Evolutionary conservation across 2,888 invertebrate genomes (phyloP).

Genomic region (Eulithis testata): DNA sequence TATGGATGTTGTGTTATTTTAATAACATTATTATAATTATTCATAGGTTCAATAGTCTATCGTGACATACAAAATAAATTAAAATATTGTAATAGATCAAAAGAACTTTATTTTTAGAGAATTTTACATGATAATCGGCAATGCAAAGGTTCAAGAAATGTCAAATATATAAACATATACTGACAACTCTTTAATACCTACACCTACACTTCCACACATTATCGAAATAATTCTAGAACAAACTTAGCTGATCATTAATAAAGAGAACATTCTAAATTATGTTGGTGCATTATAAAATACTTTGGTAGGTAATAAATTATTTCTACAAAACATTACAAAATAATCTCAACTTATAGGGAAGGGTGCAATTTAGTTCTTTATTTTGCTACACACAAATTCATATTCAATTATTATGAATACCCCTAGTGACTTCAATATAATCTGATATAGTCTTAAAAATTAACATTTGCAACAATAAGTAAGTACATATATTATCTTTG

Average conservation of each 20-base stretch:
- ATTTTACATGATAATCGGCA: constrained; percentile 84
- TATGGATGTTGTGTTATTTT: neutral
- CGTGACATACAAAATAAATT: constrained; percentile 22
- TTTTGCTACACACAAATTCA: constrained; percentile 60
- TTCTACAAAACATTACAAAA: constrained; percentile 63
- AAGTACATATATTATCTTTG: constrained; percentile 35
- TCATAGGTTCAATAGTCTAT: neutral
- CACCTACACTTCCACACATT: constrained; percentile 73
- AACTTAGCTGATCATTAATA: constrained; percentile 71
- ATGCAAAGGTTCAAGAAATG: constrained; percentile 82
- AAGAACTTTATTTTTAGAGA: constrained; percentile 85
- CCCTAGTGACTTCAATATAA: constrained; percentile 56
- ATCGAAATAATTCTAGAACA: constrained; percentile 75
- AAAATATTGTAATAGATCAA: constrained; percentile 71
- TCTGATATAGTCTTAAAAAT: constrained; percentile 43
- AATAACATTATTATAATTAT: neutral
- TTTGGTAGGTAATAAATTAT: constrained; percentile 54
- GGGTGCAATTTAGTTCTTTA: constrained; percentile 65
- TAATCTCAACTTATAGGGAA: constrained; percentile 65
- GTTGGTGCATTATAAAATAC: constrained; percentile 69
- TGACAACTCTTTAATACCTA: constrained; percentile 74
- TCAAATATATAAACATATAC: constrained; percentile 81
- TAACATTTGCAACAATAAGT: constrained; percentile 40
- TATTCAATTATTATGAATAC: constrained; percentile 60
- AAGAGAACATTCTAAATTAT: constrained; percentile 69